These are phyloP conservation scores for Spodoptera exigua DNA, from an alignment of 2,888 invertebrate genomes.

Conservation along the genomic window DNA sequence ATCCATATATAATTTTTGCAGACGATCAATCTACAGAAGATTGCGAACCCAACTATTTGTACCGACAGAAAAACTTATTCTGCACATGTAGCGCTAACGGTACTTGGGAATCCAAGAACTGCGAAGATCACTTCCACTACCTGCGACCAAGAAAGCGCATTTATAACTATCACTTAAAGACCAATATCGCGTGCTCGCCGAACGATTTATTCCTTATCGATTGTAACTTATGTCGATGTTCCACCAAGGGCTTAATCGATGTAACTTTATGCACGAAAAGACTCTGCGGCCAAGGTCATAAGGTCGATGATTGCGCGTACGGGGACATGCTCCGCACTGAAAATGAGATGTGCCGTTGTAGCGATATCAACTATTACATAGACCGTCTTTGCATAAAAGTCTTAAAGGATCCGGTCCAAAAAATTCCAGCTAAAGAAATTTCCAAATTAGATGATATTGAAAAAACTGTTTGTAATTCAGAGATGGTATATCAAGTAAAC, in stretches of 20 bases:
- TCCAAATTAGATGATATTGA: slow-evolving; percentile 51
- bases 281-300: slow-evolving; percentile 60
- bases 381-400: slow-evolving; percentile 69
- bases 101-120: slow-evolving; percentile 67
- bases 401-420: slow-evolving; percentile 51
- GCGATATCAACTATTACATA: slow-evolving; percentile 66
- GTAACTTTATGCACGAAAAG: slow-evolving; percentile 66
- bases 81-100: slow-evolving; percentile 69
- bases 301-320: slow-evolving; percentile 63
- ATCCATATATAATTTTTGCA: slow-evolving; percentile 30
- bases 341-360: slow-evolving; percentile 70
- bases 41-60: slow-evolving; percentile 61
- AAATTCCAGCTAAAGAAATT: slow-evolving; percentile 48
- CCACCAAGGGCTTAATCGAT: slow-evolving; percentile 53
- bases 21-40: slow-evolving; percentile 31
- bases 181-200: slow-evolving; percentile 64
- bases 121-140: slow-evolving; percentile 60
- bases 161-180: slow-evolving; percentile 39
- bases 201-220: slow-evolving; percentile 64
- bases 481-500: slow-evolving; percentile 58
- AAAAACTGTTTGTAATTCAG: slow-evolving; percentile 18
- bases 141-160: slow-evolving; percentile 46
- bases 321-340: slow-evolving; percentile 67
- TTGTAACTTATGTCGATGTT: slow-evolving; percentile 74
- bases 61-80: slow-evolving; percentile 60